phyloP scores from a whole-genome alignment of 2,888 invertebrate genomes.

The Eulithis prunata region DNA sequence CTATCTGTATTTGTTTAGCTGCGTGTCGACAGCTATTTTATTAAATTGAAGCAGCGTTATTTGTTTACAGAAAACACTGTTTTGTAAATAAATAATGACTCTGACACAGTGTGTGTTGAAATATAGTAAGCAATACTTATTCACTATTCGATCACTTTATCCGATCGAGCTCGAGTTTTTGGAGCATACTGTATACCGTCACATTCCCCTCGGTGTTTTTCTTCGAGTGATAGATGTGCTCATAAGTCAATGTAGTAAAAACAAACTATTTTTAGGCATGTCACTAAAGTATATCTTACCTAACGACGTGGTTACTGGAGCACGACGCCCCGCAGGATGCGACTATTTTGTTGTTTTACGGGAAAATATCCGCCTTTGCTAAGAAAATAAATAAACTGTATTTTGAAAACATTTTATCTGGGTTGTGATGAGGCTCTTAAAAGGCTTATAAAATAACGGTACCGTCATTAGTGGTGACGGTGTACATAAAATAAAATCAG shows the following conservation, averaged over 20 bases:
- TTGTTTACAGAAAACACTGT: slow-evolving; percentile 3
- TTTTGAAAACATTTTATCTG: slow-evolving; percentile 2
- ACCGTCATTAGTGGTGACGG: no score
- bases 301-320: slow-evolving; percentile 5
- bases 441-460: no score
- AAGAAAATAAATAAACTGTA: slow-evolving; percentile 18
- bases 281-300: slow-evolving; percentile 14
- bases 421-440: not conserved
- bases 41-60: slow-evolving; percentile 10
- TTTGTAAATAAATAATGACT: not conserved
- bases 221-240: slow-evolving; percentile 21
- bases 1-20: slow-evolving; percentile 25
- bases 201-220: slow-evolving; percentile 9
- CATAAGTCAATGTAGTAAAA: slow-evolving; percentile 29
- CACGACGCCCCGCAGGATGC: slow-evolving; percentile 23
- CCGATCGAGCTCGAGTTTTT: not conserved
- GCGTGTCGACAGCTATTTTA: slow-evolving; percentile 20
- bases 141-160: not conserved
- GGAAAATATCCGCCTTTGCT: not conserved
- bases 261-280: slow-evolving; percentile 23
- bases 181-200: not conserved
- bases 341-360: slow-evolving; percentile 20
- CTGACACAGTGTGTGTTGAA: not conserved
- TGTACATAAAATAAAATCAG: no score
- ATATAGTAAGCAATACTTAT: not conserved